Conservation (phyloP, 2,113 vertebrate genomes). For the Callipepla californica region DNA sequence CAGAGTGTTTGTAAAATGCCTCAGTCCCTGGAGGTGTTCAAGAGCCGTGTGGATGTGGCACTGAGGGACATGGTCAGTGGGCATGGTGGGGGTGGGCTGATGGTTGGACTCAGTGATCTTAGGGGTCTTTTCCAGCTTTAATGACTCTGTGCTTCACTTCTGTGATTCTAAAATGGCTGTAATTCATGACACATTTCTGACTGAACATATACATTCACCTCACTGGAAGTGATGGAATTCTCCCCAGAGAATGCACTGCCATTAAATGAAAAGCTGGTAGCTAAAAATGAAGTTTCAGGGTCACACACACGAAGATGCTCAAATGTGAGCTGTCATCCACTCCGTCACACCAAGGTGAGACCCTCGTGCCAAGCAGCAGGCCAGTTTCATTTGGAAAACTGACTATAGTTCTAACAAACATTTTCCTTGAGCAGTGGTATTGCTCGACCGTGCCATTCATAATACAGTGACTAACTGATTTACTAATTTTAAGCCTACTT, state of each 20-base stretch:
- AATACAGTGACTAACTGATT: neutral
- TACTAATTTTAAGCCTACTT: constrained; percentile 28
- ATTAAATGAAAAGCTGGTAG: neutral
- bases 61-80: too few relatives aligned
- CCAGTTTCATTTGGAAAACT: neutral
- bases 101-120: too few relatives aligned
- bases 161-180: neutral
- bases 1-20: neutral
- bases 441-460: neutral
- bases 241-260: neutral
- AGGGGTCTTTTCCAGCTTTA: too few relatives aligned
- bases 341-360: neutral
- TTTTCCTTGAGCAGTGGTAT: neutral
- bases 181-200: neutral
- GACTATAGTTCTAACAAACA: neutral
- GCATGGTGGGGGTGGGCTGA: too few relatives aligned
- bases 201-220: neutral
- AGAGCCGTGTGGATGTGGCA: too few relatives aligned
- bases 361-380: neutral
- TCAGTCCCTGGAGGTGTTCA: too few relatives aligned
- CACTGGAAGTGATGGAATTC: neutral
- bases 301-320: neutral
- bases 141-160: too few relatives aligned
- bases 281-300: neutral
- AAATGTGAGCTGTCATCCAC: neutral